phyloP scores from a whole-genome alignment of 37 sponge, comb jelly and placozoan genomes.

The Hormiphora californensis region DNA sequence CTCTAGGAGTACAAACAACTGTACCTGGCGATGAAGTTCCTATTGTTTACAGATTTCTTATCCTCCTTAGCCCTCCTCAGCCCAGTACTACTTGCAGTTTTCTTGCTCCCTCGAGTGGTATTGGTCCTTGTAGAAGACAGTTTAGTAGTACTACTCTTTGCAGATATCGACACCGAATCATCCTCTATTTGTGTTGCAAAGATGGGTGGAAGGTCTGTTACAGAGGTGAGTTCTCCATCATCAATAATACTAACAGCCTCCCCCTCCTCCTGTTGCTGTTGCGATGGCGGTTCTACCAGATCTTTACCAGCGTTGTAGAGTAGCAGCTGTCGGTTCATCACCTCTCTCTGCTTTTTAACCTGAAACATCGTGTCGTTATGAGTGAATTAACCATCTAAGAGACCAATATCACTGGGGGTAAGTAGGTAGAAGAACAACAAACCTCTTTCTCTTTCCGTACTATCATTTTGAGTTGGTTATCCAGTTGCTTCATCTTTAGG shows the following conservation, averaged over 20 bases:
- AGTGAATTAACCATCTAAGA: not conserved
- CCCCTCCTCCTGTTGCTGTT: not conserved
- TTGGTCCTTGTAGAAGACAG: not conserved
- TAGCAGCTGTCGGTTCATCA: conserved; percentile 29
- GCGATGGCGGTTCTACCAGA: not conserved
- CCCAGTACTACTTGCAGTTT: not conserved
- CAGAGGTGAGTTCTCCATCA: not conserved
- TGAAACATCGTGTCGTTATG: not conserved
- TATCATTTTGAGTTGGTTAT: not conserved
- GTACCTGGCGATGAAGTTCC: conserved; percentile 52
- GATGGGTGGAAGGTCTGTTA: conserved; percentile 19
- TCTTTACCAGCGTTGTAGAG: conserved; percentile 24
- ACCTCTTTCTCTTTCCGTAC: conserved; percentile 25
- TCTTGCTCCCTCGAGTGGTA: not conserved
- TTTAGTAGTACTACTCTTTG: not conserved
- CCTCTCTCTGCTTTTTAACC: not conserved
- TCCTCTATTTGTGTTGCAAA: conserved; percentile 7
- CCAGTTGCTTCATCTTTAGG: conserved; percentile 25
- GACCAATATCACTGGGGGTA: not conserved
- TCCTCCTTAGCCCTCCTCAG: not conserved
- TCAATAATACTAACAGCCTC: conserved; percentile 9
- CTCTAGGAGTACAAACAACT: not conserved
- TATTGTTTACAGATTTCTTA: not conserved
- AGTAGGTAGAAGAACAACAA: not conserved
- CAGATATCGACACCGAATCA: not conserved